phyloP scores from a whole-genome alignment of 2,113 vertebrate species.

The Bostrychus sinensis region DNA sequence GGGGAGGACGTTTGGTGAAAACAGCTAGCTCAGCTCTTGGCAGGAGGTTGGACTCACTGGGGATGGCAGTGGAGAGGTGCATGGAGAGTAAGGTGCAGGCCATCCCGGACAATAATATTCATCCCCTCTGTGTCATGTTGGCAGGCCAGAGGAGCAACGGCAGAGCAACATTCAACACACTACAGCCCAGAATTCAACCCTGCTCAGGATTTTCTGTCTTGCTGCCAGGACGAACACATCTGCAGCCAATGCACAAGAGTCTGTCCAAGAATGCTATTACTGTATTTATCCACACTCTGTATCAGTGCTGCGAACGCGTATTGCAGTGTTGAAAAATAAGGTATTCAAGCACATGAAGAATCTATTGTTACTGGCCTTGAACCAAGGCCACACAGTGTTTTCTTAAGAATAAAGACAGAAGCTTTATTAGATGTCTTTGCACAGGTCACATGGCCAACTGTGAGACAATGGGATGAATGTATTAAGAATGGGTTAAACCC shows the following conservation, averaged over 20 bases:
- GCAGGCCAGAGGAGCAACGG: not conserved
- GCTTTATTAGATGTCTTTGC: too few species aligned
- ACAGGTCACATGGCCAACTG: too few species aligned
- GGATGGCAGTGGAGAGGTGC: not conserved
- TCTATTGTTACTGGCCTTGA: too few species aligned
- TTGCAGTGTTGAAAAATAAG: not conserved
- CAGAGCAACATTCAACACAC: not conserved
- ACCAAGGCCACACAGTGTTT: too few species aligned
- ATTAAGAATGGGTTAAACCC: too few species aligned
- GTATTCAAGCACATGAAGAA: too few species aligned
- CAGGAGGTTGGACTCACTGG: constrained; percentile 5
- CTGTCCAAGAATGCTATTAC: not conserved
- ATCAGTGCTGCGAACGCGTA: not conserved
- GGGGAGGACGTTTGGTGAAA: not conserved
- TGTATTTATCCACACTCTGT: not conserved
- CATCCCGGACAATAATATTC: not conserved
- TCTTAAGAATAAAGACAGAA: too few species aligned
- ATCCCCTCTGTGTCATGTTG: not conserved
- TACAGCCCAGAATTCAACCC: not conserved
- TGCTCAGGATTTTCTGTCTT: not conserved
- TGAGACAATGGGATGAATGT: too few species aligned
- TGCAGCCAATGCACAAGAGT: too few species aligned
- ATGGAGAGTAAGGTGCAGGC: not conserved
- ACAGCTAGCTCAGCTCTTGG: not conserved
- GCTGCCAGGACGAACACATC: not conserved